Conservation (phyloP, 2,888 invertebrate genomes). For the Prosopocoilus inquinatus region DNA sequence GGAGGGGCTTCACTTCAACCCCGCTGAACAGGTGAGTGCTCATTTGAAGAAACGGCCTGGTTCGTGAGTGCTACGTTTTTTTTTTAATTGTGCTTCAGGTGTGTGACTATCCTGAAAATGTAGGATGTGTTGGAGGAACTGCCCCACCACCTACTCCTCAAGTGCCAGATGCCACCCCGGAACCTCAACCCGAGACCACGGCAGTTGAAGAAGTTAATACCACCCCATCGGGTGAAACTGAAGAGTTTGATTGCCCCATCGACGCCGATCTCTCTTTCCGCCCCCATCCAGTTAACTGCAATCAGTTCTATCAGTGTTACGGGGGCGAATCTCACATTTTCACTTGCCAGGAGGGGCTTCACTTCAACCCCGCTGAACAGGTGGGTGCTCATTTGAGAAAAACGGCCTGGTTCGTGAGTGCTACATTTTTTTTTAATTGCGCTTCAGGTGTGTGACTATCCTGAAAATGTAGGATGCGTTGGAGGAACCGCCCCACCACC, state of each 20-base stretch:
- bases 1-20: not conserved
- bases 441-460: too few relatives aligned
- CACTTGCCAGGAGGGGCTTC: not conserved
- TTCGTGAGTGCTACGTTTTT: too few relatives aligned
- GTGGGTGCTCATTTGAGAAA: not conserved
- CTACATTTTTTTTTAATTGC: too few relatives aligned
- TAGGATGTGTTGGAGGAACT: not conserved
- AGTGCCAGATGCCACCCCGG: too few relatives aligned
- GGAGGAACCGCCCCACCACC: not conserved
- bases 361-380: not conserved
- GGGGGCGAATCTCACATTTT: not conserved
- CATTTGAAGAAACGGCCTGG: too few relatives aligned
- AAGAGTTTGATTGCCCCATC: not conserved
- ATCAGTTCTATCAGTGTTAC: not conserved
- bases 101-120: slow-evolving; percentile 1
- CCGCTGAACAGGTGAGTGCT: not conserved
- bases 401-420: too few relatives aligned
- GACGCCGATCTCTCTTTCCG: not conserved
- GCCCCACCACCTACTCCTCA: not conserved
- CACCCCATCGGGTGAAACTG: not conserved
- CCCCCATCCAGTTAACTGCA: not conserved
- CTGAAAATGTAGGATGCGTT: too few relatives aligned
- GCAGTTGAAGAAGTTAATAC: not conserved
- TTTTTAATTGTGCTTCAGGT: too few relatives aligned
- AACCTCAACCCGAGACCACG: too few relatives aligned